phyloP scores from a whole-genome alignment of 2,888 invertebrate species.

The Cryptocheilus praepositus region DNA sequence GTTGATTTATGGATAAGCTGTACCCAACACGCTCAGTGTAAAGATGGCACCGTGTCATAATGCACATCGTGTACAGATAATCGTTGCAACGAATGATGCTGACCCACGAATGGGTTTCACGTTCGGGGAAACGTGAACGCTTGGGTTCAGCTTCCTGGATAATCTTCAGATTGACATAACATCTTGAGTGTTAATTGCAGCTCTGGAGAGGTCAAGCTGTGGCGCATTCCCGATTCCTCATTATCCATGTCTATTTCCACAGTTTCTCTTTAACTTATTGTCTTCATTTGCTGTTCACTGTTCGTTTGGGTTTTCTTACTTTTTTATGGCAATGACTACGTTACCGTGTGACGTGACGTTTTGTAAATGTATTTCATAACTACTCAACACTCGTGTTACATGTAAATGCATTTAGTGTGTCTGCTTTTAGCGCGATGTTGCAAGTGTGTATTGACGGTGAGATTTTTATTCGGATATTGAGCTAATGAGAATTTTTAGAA shows the following conservation, averaged over 20 bases:
- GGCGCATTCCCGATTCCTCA: constrained; percentile 76
- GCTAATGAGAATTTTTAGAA: too few relatives aligned
- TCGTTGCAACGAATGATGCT: not conserved
- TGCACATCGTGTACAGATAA: constrained; percentile 3
- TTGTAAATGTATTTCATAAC: too few relatives aligned
- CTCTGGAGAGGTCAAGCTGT: constrained; percentile 84
- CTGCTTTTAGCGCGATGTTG: too few relatives aligned
- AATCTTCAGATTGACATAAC: constrained; percentile 56
- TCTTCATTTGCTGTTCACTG: constrained; percentile 48
- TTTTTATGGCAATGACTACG: constrained; percentile 38
- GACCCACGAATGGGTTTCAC: constrained; percentile 7
- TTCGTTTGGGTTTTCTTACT: constrained; percentile 42
- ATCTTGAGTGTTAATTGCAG: constrained; percentile 77
- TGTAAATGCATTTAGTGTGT: too few relatives aligned
- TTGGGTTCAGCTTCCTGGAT: constrained; percentile 40
- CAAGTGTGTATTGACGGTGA: too few relatives aligned
- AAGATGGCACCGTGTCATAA: not conserved
- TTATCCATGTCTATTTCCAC: constrained; percentile 76
- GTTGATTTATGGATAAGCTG: constrained; percentile 4
- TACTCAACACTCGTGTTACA: too few relatives aligned
- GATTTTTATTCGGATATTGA: too few relatives aligned
- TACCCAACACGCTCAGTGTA: not conserved
- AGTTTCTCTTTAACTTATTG: constrained; percentile 72
- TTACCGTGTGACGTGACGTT: too few relatives aligned
- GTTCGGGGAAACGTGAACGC: constrained; percentile 17